Conservation (phyloP, 2,888 invertebrate genomes). For the Sarcophaga rosellei region DNA sequence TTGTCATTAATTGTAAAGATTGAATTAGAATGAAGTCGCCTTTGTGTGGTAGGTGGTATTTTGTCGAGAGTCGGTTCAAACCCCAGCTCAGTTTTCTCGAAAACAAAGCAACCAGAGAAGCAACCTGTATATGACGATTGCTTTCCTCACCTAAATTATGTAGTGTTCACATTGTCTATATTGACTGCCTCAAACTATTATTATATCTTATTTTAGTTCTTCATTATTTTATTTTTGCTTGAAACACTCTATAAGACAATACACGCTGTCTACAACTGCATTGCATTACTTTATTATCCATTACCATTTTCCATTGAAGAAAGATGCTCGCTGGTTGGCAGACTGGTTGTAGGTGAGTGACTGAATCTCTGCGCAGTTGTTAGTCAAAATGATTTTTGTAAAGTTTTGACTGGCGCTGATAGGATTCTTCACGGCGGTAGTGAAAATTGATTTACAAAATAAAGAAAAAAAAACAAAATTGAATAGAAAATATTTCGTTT, state of each 20-base stretch:
- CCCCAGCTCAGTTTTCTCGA: too few relatives aligned
- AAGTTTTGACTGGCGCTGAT: constrained; percentile 15
- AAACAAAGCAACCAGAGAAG: too few relatives aligned
- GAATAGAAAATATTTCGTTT: too few relatives aligned
- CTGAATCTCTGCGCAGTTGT: background rate
- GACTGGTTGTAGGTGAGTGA: background rate
- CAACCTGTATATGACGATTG: too few relatives aligned
- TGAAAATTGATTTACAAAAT: constrained; percentile 42
- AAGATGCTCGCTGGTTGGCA: constrained; percentile 19
- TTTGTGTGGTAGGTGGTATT: too few relatives aligned
- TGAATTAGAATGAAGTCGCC: too few relatives aligned
- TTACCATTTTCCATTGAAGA: constrained; percentile 14
- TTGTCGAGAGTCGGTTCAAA: too few relatives aligned
- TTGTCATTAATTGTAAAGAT: too few relatives aligned
- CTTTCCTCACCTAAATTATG: fast-evolving
- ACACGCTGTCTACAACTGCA: constrained; percentile 39
- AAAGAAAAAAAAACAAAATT: too few relatives aligned
- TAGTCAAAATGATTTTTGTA: background rate
- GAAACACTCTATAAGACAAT: constrained; percentile 15
- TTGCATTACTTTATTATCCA: constrained; percentile 54
- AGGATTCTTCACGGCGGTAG: constrained; percentile 40
- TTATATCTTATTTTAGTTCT: too few relatives aligned
- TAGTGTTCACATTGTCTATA: fast-evolving
- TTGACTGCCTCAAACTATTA: too few relatives aligned
- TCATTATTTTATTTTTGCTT: too few relatives aligned